Base-by-base conservation (phyloP, 1,140 invertebrate genomes). In the Periplaneta americana region DNA sequence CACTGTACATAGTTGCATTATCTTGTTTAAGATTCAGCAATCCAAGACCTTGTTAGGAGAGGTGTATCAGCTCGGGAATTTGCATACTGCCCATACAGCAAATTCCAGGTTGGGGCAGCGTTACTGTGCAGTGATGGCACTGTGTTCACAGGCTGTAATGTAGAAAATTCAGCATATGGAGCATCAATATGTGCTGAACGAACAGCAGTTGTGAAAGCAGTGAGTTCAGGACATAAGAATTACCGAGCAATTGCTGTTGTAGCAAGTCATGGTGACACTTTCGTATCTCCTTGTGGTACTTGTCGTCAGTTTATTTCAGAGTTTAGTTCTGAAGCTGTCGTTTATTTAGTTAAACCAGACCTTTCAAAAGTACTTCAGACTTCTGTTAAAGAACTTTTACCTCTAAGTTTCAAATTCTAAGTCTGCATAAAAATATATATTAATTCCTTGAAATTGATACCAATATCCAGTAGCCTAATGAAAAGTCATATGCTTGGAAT, bases 11-110 rank as follows among this genome's bases (percentile, higher is more conserved):
- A n/a, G n/a, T n/a, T n/a, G n/a, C n/a, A n/a, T n/a, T 66, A 28
- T 82, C 35, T 74, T 31, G 66, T 80, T 91, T 90, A 85, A 95
- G 94, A 91, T 86, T 75, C 84, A n/a, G 88, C 88, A 18, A 89
- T 91, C 35, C 92, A 95, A 86, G 89, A 92, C 83, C 86, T 97
- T 57, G 89, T 96, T 35, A 89, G 87, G 37, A 88, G 90, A 81
- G 93, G 94, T n/a, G 87, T 89, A 0, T 87, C 90, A 77, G 94
- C 91, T 4, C 90, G 96, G 74, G 89, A 93, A 80, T 87, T 89
- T 75, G 91, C 98, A 0, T 98, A 99, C 87, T 92, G 91, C 84
- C 96, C 96, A 0, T 99, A 98, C 88, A 98, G 97, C 85, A 95
- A 98, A 22, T 99, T 99, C 86, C 90, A 92, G 82, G 98, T 99